Evolutionary conservation across 2,888 invertebrate genomes (phyloP).

Genomic region (Chaitophorus viminalis): DNA sequence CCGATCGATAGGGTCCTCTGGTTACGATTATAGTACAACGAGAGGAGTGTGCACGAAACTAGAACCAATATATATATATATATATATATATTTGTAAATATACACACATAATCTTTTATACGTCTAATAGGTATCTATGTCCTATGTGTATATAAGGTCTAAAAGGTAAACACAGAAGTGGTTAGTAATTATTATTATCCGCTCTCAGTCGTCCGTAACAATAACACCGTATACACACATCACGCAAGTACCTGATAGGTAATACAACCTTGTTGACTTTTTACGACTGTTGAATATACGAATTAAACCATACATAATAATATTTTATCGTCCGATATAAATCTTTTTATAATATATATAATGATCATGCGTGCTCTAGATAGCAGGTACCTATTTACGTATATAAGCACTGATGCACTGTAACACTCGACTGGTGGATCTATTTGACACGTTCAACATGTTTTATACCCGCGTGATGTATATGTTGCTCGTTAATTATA

Average conservation of each 20-base stretch:
- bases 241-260: no score
- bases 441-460: no score
- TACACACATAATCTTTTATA: background rate
- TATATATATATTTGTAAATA: no score
- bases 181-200: background rate
- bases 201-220: constrained; percentile 24
- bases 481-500: no score
- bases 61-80: constrained; percentile 10
- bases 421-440: no score
- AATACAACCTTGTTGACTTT: background rate
- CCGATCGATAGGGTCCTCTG: background rate
- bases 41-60: constrained; percentile 23
- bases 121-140: background rate
- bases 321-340: background rate
- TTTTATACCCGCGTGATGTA: no score
- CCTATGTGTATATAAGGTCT: background rate
- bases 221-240: background rate
- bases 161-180: constrained; percentile 31
- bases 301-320: background rate
- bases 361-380: no score
- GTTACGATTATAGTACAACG: no score
- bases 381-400: no score
- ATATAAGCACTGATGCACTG: no score
- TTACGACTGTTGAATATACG: background rate
- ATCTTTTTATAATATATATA: background rate